Base-by-base conservation (phyloP, 1,140 invertebrate species). In the Babylonia areolata region DNA sequence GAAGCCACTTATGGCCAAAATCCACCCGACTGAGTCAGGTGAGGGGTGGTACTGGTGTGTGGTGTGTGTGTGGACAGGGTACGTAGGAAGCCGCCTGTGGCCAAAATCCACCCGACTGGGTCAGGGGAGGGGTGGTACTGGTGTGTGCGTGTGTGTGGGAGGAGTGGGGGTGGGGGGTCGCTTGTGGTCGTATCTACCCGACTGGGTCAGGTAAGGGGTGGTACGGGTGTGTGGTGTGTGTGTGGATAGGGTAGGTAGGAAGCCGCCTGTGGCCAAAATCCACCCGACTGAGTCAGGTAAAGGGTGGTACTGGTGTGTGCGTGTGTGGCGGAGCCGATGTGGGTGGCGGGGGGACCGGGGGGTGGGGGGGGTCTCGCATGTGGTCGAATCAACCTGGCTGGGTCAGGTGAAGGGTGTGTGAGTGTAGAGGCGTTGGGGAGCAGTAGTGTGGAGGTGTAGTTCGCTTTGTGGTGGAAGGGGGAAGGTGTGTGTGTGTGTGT, bases 51-150 rank as follows among this genome's bases (percentile, higher is more conserved):
- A 6, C 1, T 23, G 75, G 35, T 11, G 12, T 20, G 28, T 20
- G 20, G n/a, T n/a, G n/a, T n/a, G n/a, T n/a, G n/a, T n/a, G n/a
- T n/a, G n/a, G n/a, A n/a, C n/a, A n/a, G n/a, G n/a, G n/a, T n/a
- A n/a, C n/a, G n/a, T n/a, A n/a, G n/a, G n/a, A n/a, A n/a, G 96
- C 95, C 39, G 95, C 95, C 33, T 96, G 95, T 92, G 95, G 95
- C 31, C n/a, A 88, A 95, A 79, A 95, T 95, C 88, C 95, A 96
- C 90, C 95, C 95, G 0, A 95, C 95, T 79, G 95, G 95, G 17
- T 87, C 89, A 86, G 92, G 92, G 93, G 89, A 86, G 64, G 39
- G 33, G 28, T 17, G 20, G 33, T n/a, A 6, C 1, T 23, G 75
- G 35, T 11, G 12, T 20, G 28, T 20, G n/a, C n/a, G n/a, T n/a